phyloP scores from a whole-genome alignment of 30 jellyfish, hydroid and myxozoan species.

The Chrysaora quinquecirrha region DNA sequence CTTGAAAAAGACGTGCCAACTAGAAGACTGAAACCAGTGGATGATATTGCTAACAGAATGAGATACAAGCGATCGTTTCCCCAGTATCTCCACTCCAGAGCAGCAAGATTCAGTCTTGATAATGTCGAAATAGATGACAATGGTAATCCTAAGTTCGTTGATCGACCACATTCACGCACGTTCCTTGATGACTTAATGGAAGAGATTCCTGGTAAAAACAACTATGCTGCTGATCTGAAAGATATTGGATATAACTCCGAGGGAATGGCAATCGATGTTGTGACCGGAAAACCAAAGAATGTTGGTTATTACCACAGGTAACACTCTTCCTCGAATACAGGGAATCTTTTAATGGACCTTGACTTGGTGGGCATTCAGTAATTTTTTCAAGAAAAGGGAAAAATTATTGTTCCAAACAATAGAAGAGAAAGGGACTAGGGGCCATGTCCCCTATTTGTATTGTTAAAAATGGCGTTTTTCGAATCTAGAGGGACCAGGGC shows the following conservation, averaged over 20 bases:
- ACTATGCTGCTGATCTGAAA: slow-evolving; percentile 70
- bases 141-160: no score
- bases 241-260: slow-evolving; percentile 75
- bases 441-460: no score
- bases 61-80: slow-evolving; percentile 32
- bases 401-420: no score
- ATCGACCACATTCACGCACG: slow-evolving; percentile 47
- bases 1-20: slow-evolving; percentile 72
- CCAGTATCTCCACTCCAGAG: slow-evolving; percentile 64
- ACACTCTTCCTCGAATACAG: neutral
- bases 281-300: slow-evolving; percentile 41
- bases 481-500: no score
- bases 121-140: no score
- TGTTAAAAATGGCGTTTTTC: no score
- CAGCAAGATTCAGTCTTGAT: slow-evolving; percentile 86
- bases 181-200: slow-evolving; percentile 86
- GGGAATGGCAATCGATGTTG: slow-evolving; percentile 58
- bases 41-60: slow-evolving; percentile 88
- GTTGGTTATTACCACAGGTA: slow-evolving; percentile 83
- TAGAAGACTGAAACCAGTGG: slow-evolving; percentile 66
- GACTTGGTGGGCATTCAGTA: no score
- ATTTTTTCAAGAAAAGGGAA: no score
- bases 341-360: no score
- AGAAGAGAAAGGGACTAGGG: no score
- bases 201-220: slow-evolving; percentile 95